These are phyloP conservation scores for Phymanthus crucifer DNA, from an alignment of 92 coral and sea anemone genomes.

Conservation along the genomic window DNA sequence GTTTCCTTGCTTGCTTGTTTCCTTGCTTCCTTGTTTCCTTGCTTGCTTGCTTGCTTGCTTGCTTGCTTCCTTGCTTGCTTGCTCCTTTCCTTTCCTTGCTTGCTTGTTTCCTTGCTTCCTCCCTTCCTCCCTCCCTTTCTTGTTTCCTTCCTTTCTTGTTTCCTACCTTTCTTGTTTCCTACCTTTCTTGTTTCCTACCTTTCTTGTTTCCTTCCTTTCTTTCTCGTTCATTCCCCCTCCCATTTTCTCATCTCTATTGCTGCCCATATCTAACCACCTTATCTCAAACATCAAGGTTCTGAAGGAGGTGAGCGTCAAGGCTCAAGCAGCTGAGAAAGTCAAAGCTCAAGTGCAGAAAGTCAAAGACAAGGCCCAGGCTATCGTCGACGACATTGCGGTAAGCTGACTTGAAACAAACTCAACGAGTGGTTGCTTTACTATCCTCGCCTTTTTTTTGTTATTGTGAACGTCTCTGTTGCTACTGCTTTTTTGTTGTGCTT, in stretches of 20 bases:
- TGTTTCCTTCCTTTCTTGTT: neutral
- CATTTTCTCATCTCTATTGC: neutral
- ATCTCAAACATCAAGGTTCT: conserved; percentile 57
- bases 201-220: neutral
- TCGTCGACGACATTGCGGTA: conserved; percentile 97
- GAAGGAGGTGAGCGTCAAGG: conserved; percentile 95
- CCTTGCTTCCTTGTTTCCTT: neutral
- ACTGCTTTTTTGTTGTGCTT: no score
- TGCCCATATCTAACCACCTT: neutral
- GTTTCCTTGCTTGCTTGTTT: neutral
- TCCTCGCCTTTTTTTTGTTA: no score
- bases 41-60: neutral
- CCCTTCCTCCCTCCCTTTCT: neutral
- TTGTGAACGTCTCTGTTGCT: no score
- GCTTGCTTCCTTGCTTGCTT: neutral
- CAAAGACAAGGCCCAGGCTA: conserved; percentile 96
- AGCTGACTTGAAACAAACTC: conserved; percentile 13
- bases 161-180: neutral
- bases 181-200: neutral
- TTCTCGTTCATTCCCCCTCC: neutral
- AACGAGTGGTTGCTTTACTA: neutral
- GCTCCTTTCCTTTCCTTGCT: neutral
- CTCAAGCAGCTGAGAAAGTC: conserved; percentile 98
- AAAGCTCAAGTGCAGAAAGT: conserved; percentile 98
- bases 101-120: neutral